Conservation (phyloP, 2,113 vertebrate species). For the Sterna hirundo region DNA sequence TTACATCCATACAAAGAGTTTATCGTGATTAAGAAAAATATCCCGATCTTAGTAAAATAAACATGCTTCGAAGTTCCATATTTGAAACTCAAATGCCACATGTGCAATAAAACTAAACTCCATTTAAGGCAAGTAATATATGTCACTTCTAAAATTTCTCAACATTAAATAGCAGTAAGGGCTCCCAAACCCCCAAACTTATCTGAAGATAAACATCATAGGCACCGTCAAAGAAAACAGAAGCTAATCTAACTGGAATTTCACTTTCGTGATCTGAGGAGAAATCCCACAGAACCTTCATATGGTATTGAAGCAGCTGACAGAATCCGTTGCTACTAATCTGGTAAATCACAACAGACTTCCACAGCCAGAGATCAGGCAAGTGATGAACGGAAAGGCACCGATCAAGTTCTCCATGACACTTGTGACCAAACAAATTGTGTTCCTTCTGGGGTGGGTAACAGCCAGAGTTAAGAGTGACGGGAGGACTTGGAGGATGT, state of each 20-base stretch:
- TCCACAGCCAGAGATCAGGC: neutral
- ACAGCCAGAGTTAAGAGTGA: neutral
- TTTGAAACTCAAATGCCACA: slow-evolving; percentile 43
- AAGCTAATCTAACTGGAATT: slow-evolving; percentile 36
- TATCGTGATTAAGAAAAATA: slow-evolving; percentile 41
- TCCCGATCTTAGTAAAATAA: slow-evolving; percentile 44
- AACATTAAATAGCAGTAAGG: slow-evolving; percentile 29
- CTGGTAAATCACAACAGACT: neutral
- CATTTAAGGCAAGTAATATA: slow-evolving; percentile 52
- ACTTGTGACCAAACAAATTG: neutral
- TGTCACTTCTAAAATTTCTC: slow-evolving; percentile 5
- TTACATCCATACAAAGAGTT: slow-evolving; percentile 42
- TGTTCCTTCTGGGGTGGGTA: neutral
- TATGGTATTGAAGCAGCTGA: neutral
- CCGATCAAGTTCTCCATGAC: neutral
- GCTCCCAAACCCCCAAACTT: slow-evolving; percentile 12
- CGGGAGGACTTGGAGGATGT: neutral
- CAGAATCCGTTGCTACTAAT: neutral
- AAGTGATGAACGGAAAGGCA: slow-evolving; percentile 51
- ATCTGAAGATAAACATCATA: slow-evolving; percentile 44
- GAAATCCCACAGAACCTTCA: slow-evolving; percentile 8
- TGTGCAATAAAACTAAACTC: slow-evolving; percentile 40
- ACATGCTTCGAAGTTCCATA: slow-evolving; percentile 33
- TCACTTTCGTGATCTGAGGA: slow-evolving; percentile 36
- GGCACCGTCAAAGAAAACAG: slow-evolving; percentile 54